phyloP scores from a whole-genome alignment of 2,888 invertebrate species.

The Cistogaster globosa region DNA sequence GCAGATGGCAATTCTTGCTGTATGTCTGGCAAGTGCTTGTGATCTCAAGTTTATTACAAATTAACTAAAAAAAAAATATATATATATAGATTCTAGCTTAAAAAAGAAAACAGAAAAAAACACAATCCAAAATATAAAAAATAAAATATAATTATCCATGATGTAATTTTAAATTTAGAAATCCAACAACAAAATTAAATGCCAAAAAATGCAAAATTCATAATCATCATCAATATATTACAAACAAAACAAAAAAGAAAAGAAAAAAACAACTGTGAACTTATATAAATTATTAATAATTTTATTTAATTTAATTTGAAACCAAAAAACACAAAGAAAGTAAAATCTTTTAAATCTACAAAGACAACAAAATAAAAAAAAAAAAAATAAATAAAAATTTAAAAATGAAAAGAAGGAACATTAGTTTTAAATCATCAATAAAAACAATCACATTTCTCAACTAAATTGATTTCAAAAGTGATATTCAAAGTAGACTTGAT shows the following conservation, averaged over 20 bases:
- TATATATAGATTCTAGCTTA: constrained; percentile 66
- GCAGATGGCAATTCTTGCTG: constrained; percentile 25
- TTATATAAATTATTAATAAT: constrained; percentile 46
- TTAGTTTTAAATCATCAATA: neutral
- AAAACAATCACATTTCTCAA: constrained; percentile 12
- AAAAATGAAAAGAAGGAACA: neutral
- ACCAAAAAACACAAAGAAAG: constrained; percentile 44
- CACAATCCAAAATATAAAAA: constrained; percentile 74
- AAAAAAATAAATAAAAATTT: neutral
- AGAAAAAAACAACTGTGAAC: constrained; percentile 43
- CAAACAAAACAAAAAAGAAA: constrained; percentile 5
- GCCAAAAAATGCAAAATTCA: constrained; percentile 74
- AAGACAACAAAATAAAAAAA: constrained; percentile 26
- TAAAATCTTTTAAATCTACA: constrained; percentile 66
- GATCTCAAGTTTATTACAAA: constrained; percentile 81
- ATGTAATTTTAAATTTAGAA: constrained; percentile 70
- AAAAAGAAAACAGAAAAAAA: too few relatives aligned
- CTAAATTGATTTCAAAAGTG: constrained; percentile 54
- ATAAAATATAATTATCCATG: constrained; percentile 63
- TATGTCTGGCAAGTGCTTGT: constrained; percentile 77
- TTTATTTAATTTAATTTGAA: constrained; percentile 62
- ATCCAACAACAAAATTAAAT: constrained; percentile 72
- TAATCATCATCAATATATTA: constrained; percentile 53
- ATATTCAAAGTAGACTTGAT: constrained; percentile 55
- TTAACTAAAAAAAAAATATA: constrained; percentile 70